Conservation (phyloP, 2,888 invertebrate species). For the Synergus laeviventris region DNA sequence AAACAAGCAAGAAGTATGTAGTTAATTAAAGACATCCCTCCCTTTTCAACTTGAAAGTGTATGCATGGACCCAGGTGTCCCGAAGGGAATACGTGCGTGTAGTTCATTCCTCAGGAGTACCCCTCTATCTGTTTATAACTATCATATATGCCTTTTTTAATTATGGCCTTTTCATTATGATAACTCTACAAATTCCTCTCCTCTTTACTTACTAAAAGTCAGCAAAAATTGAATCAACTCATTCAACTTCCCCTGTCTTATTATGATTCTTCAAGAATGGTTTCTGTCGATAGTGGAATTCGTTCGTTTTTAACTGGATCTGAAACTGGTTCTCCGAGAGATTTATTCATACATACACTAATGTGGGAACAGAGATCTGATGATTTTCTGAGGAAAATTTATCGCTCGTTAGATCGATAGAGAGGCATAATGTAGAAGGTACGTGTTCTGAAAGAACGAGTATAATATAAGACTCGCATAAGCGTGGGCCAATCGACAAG, state of each 20-base stretch:
- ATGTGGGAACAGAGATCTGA: slow-evolving; percentile 28
- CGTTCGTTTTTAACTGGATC: slow-evolving; percentile 4
- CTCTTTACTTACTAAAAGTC: background rate
- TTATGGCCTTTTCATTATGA: slow-evolving; percentile 10
- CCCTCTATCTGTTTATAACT: slow-evolving; percentile 9
- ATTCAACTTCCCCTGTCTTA: background rate
- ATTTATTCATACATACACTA: background rate
- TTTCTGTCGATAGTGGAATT: background rate
- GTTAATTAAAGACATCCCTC: slow-evolving; percentile 29
- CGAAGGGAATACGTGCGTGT: slow-evolving; percentile 16
- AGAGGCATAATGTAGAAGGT: background rate
- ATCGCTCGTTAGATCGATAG: slow-evolving; percentile 10
- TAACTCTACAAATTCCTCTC: background rate
- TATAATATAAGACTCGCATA: background rate
- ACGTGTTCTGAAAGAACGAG: background rate
- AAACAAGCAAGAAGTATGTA: slow-evolving; percentile 36
- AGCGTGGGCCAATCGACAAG: slow-evolving; percentile 46
- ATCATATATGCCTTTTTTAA: slow-evolving; percentile 13
- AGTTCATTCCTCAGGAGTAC: slow-evolving; percentile 14
- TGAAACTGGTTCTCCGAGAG: background rate
- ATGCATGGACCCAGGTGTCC: slow-evolving; percentile 5
- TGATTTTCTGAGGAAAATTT: slow-evolving; percentile 10
- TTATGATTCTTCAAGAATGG: background rate
- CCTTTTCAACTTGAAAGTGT: background rate
- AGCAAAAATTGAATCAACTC: background rate